Base-by-base conservation (phyloP, 2,888 invertebrate species). In the Pharmacophagus antenor region DNA sequence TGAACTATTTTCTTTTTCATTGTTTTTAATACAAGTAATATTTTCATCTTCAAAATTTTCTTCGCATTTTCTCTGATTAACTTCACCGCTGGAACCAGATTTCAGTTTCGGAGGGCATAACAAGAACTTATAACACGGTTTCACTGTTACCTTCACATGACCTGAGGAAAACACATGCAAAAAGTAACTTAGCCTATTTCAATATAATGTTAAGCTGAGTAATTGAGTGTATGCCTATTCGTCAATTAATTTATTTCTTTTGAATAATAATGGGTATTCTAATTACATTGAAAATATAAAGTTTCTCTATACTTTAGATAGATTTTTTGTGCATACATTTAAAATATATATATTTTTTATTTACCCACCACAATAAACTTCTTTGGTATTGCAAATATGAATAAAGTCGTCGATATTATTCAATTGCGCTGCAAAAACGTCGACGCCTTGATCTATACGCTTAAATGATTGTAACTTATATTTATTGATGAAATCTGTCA, bases 91-190 rank as follows among this genome's bases (percentile, higher is more conserved):
- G 10, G 31, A 12, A 10, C 67, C 69, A 0, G 80, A 77, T 58
- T 70, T 74, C 0, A 86, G 67, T 48, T 77, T 77, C 0, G 69
- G 57, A 0, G 88, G 88, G 20, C 82, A 80, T 37, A 74, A 70
- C 1, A 70, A 69, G 61, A 82, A 87, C 62, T 73, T 79, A 67
- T 86, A 86, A 59, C 71, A 73, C 0, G 86, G 82, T 1, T 67
- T 74, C 0, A 83, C 72, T 1, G 63, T 73, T 2, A 84, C 74
- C 53, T 68, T 74, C n/a, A 79, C 72, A 1, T 70, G 67, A 64
- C 86, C 88, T 88, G 77, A 18, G 76, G 77, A 60, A n/a, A 46
- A 21, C 62, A 10, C 8, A 31, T 27, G 7, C 3, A 10, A 31
- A 12, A 31, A 12, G 31, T 10, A 31, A 31, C 1, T 15, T 31